Evolutionary conservation across 2,888 invertebrate genomes (phyloP).

Genomic region (Galerucella nymphaeae): DNA sequence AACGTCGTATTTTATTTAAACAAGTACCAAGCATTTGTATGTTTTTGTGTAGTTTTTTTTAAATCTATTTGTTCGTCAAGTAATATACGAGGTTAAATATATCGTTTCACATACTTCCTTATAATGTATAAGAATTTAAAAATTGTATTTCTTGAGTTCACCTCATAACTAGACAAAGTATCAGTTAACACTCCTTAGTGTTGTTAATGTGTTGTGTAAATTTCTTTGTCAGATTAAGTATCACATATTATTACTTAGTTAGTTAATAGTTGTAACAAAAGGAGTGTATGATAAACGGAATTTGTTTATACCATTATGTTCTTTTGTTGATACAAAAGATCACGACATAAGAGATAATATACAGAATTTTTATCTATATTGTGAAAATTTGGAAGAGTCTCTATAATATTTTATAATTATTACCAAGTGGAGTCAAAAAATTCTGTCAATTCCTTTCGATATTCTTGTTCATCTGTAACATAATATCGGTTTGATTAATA

Average conservation of each 20-base stretch:
- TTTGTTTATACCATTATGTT: constrained; percentile 4
- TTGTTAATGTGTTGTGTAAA: constrained; percentile 18
- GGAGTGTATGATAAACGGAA: constrained; percentile 8
- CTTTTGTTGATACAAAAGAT: background rate
- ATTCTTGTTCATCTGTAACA: constrained; percentile 20
- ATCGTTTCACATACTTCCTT: too few species aligned
- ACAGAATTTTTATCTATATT: too few species aligned
- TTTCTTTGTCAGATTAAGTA: constrained; percentile 14
- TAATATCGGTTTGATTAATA: background rate
- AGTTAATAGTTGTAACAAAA: background rate
- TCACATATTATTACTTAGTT: background rate
- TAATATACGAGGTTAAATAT: background rate
- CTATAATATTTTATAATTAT: too few species aligned
- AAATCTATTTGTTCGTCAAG: background rate
- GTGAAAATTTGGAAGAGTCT: too few species aligned
- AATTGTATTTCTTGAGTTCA: background rate
- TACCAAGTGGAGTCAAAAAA: too few species aligned
- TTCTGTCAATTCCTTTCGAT: background rate
- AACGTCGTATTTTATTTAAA: background rate
- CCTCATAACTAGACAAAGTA: background rate
- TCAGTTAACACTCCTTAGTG: constrained; percentile 15
- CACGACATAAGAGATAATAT: background rate
- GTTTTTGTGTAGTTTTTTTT: background rate
- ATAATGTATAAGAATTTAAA: too few species aligned
- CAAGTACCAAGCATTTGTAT: background rate